These are phyloP conservation scores for Bradypodion pumilum DNA, from an alignment of 2,797 vertebrate species.

Conservation along the genomic window DNA sequence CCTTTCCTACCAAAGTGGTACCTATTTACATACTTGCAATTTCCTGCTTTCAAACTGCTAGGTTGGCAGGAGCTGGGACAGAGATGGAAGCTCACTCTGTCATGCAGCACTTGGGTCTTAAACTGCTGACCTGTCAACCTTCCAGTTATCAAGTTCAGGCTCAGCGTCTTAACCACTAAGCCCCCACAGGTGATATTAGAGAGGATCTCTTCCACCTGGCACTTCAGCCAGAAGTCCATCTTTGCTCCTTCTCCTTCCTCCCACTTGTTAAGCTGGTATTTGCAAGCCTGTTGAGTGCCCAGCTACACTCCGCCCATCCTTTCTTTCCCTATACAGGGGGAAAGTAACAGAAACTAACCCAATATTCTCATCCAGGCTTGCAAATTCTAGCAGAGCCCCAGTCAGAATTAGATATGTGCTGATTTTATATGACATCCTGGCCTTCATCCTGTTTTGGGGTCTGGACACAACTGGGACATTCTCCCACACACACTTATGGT, in stretches of 20 bases:
- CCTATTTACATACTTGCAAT: no score
- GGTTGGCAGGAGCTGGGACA: no score
- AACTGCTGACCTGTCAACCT: no score
- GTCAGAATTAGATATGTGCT: neutral
- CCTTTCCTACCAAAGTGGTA: no score
- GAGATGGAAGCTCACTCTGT: no score
- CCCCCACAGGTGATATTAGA: no score
- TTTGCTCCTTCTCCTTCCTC: neutral
- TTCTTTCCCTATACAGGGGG: neutral
- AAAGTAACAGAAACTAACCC: neutral
- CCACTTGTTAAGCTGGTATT: neutral
- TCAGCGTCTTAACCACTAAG: no score
- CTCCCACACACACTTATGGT: neutral
- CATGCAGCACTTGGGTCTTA: no score
- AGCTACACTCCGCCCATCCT: neutral
- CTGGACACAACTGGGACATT: neutral
- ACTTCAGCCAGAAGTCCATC: neutral
- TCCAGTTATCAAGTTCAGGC: no score
- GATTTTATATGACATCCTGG: no score
- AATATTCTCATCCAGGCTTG: neutral
- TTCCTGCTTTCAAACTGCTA: no score
- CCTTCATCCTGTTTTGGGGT: no score
- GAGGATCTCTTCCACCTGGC: neutral
- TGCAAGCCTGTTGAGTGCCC: neutral
- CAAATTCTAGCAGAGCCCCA: neutral